Conservation (phyloP, 2,888 invertebrate species). For the Seira musarum region DNA sequence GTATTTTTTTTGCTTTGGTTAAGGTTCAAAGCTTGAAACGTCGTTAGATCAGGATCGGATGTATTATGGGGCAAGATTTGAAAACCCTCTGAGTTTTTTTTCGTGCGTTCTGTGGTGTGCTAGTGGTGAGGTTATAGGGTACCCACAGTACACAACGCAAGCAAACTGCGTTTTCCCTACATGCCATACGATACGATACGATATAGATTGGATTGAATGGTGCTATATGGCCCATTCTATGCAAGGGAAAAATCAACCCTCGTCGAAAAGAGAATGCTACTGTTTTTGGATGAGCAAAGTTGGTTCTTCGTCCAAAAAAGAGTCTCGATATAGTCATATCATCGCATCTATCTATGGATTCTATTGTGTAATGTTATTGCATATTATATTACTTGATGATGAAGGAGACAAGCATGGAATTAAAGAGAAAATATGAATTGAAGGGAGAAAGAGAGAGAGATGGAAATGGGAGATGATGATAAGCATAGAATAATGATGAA, state of each 20-base stretch:
- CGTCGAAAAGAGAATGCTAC: background rate
- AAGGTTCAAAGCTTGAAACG: slow-evolving; percentile 9
- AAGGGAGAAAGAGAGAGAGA: background rate
- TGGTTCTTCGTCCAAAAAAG: background rate
- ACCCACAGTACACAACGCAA: slow-evolving; percentile 59
- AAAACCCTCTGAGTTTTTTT: slow-evolving; percentile 23
- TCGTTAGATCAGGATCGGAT: background rate
- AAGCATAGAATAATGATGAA: background rate
- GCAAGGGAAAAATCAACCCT: background rate
- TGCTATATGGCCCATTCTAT: background rate
- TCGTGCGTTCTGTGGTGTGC: slow-evolving; percentile 52
- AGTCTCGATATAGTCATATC: background rate
- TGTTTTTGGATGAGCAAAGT: background rate
- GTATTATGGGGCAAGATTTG: slow-evolving; percentile 1
- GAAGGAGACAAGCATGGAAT: background rate
- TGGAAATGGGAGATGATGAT: background rate
- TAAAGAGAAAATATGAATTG: background rate
- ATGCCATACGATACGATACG: too few species aligned
- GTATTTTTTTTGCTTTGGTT: background rate
- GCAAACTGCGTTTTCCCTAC: background rate
- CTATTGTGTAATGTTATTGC: background rate
- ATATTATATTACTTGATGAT: background rate
- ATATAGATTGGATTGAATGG: background rate
- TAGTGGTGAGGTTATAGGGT: slow-evolving; percentile 58
- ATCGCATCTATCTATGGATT: too few species aligned